These are phyloP conservation scores for Hoplodrina blanda DNA, from an alignment of 2,888 invertebrate species.

Conservation along the genomic window DNA sequence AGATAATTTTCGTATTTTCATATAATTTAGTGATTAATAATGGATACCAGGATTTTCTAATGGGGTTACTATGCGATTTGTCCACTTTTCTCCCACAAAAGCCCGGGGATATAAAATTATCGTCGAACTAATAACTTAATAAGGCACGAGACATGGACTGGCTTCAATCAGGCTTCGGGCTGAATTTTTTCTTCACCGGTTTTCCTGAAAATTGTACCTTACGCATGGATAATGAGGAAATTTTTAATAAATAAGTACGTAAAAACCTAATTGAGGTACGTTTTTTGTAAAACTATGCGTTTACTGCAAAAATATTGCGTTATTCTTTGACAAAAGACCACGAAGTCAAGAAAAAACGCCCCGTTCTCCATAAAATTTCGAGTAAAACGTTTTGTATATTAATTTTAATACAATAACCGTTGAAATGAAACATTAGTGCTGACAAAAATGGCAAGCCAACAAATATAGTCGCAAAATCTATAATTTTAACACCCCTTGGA, in stretches of 20 bases:
- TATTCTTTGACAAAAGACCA: not conserved
- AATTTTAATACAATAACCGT: not conserved
- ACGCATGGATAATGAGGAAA: not conserved
- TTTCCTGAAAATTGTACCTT: constrained; percentile 19
- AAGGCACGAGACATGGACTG: constrained; percentile 16
- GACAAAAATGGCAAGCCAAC: not conserved
- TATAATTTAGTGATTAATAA: constrained; percentile 29
- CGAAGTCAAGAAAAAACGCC: not conserved
- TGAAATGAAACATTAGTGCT: not conserved
- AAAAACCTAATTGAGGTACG: constrained; percentile 22
- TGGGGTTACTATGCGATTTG: constrained; percentile 10
- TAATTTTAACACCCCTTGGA: constrained; percentile 28
- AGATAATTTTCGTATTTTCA: not conserved
- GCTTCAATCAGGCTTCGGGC: constrained; percentile 7
- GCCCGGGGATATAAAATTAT: constrained; percentile 52
- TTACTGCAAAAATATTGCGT: not conserved
- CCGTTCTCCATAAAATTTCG: not conserved
- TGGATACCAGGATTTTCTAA: constrained; percentile 17
- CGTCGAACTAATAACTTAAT: constrained; percentile 50
- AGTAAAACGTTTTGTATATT: not conserved
- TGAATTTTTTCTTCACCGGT: constrained; percentile 8
- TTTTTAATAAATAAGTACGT: constrained; percentile 53
- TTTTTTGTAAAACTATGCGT: not conserved
- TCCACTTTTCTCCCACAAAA: constrained; percentile 12
- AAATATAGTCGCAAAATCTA: not conserved